Base-by-base conservation (phyloP, 2,888 invertebrate species). In the Caenorhabditis parvicauda region DNA sequence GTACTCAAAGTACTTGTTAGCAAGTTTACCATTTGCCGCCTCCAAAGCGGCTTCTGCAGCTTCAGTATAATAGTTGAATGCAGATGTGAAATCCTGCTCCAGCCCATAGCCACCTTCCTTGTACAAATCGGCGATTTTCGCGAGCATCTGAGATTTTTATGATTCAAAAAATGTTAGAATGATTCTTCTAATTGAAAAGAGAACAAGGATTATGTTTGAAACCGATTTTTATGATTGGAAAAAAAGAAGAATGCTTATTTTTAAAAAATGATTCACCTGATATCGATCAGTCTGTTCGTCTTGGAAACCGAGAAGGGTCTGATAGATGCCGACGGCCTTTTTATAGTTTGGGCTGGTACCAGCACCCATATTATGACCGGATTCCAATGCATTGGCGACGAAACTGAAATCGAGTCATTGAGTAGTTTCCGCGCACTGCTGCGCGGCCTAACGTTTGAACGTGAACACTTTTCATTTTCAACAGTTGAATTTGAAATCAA, bases 31-130 rank as follows among this genome's bases (percentile, higher is more conserved):
- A 65, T 86, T 85, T 84, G 84, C 84, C 14, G 83, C 82, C 49
- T 81, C 83, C 80, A 84, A 85, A 0, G 86, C 86, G 22, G 76
- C 77, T 54, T 86, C 85, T 12, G 85, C 86, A 32, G 86, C 86
- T 62, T 82, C 81, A 57, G 76, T 84, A 75, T 82, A 86, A 67
- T 84, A 67, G 55, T 85, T 84, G 46, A 82, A 84, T 38, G 85
- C 83, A 74, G 79, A 80, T 43, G 78, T 73, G 7, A 82, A 82
- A 70, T 85, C 82, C 56, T 81, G 82, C 24, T 54, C 51, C 37
- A 85, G 76, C 1, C 82, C 82, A 67, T 80, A 77, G 2, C 83
- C 84, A 2, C 85, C 85, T 74, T 59, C 54, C 22, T 51, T 41
- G 59, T 83, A 83, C 75, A 86, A 78, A 41, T 83, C 82, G 1